Evolutionary conservation across 2,888 invertebrate species (phyloP).

Genomic region (Lagria hirta): DNA sequence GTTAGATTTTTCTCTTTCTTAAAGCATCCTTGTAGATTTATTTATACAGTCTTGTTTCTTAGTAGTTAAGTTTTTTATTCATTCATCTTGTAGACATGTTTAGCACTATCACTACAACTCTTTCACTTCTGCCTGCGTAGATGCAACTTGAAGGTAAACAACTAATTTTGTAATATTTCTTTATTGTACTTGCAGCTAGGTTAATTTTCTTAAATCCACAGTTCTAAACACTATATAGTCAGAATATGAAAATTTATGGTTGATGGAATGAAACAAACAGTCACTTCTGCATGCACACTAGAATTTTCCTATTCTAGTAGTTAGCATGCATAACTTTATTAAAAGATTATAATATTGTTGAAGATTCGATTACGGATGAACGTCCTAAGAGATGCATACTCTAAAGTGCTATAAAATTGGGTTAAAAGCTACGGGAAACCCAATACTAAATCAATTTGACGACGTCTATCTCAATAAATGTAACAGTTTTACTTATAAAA

Average conservation of each 20-base stretch:
- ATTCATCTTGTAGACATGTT: conserved; percentile 18
- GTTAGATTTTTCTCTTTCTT: conserved; percentile 29
- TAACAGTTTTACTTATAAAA: too few relatives aligned
- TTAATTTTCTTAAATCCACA: too few relatives aligned
- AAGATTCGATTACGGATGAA: too few relatives aligned
- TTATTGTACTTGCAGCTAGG: conserved; percentile 4
- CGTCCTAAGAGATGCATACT: too few relatives aligned
- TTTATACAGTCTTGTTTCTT: conserved; percentile 11
- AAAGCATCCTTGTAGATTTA: conserved; percentile 34
- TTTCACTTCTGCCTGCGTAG: conserved; percentile 37
- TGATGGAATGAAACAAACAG: conserved; percentile 1
- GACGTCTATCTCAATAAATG: too few relatives aligned
- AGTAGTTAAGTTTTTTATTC: conserved; percentile 19
- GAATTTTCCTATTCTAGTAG: conserved; percentile 20
- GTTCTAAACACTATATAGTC: neutral
- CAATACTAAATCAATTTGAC: too few relatives aligned
- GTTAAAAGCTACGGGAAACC: too few relatives aligned
- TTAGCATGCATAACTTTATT: too few relatives aligned
- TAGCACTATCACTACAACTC: conserved; percentile 31
- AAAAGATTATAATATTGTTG: too few relatives aligned
- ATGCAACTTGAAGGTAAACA: conserved; percentile 29
- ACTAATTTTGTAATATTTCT: conserved; percentile 8
- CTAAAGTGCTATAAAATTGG: too few relatives aligned
- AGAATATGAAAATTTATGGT: too few relatives aligned
- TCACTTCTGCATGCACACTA: conserved; percentile 30